Conservation (phyloP, 1,140 invertebrate species). For the Pantala flavescens region DNA sequence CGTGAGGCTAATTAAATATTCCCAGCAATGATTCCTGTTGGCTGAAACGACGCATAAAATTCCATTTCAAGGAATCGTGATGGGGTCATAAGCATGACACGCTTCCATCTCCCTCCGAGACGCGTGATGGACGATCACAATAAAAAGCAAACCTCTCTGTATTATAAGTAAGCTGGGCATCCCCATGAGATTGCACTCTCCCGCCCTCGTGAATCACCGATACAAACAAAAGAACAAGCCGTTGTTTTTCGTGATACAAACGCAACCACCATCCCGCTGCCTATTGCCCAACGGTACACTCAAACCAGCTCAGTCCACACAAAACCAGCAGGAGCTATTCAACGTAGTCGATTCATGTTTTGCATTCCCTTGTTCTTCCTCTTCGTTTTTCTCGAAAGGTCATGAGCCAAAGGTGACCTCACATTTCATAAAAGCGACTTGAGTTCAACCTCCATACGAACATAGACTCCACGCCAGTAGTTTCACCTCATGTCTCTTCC, state of each 20-base stretch:
- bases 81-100: not conserved
- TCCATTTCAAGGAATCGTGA: slow-evolving; percentile 5
- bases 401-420: not conserved
- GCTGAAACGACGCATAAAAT: not conserved
- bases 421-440: not conserved
- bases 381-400: not conserved
- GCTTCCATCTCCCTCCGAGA: not conserved
- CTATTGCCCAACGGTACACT: not conserved
- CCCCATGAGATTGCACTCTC: not conserved
- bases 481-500: not conserved
- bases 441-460: not conserved
- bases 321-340: not conserved
- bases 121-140: not conserved
- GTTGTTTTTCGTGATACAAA: not conserved
- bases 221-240: not conserved
- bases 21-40: not conserved
- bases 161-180: not conserved
- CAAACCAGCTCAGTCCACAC: not conserved
- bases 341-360: not conserved
- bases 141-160: not conserved
- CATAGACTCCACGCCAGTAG: not conserved
- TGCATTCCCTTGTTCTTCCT: not conserved
- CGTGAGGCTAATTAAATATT: not conserved
- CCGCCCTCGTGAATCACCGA: not conserved
- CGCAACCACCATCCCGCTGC: not conserved